Evolutionary conservation across 2,113 vertebrate genomes (phyloP), one percentile per base, ranked within the genome.

Genomic region (Corythornis cristatus): DNA sequence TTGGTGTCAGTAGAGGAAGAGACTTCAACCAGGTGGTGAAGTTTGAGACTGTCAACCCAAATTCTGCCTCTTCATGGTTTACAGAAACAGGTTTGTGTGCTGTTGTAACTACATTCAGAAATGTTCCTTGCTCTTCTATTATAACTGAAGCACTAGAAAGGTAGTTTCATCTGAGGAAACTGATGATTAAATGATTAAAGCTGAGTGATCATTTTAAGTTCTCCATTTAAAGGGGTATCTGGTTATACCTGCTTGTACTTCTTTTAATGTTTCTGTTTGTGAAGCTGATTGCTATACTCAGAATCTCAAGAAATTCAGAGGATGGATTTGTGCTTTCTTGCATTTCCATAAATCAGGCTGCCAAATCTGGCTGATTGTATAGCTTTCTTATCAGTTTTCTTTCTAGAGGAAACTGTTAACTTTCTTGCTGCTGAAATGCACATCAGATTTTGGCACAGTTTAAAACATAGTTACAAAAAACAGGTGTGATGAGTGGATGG

Each of bases 11-110:
- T 57, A 99, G 98, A 98, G 99, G 99, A 88, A 98, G 98, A 90
- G 99, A 99, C 71, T 98, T 99, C 94, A 99, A 98, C 96, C 99
- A 99, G 89, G 99, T 99, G 96, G 99, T 99, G 80, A 98, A 98
- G 50, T 99, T 99, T 95, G 99, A 99, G 97, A 99, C 99, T 16
- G 98, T 99, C 95, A 99, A 99, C 98, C 99, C 99, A 95, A 99
- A 99, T 97, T 98, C 98, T 97, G 98, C 98, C 97, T 99, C 98
- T 72, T 99, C 99, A 0, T 99, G 98, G 98, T 99, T 99, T 97
- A 99, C 99, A 85, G 99, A 99, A 97, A 98, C 99, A 95, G 99
- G 99, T 99, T 81, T 92, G 98, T 97, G 58, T 76, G 56, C 68
- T 78, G 31, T 51, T 74, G 43, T 83, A 66, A 62, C 77, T 89